Conservation (phyloP, 2,888 invertebrate genomes). For the Gari tellinella region DNA sequence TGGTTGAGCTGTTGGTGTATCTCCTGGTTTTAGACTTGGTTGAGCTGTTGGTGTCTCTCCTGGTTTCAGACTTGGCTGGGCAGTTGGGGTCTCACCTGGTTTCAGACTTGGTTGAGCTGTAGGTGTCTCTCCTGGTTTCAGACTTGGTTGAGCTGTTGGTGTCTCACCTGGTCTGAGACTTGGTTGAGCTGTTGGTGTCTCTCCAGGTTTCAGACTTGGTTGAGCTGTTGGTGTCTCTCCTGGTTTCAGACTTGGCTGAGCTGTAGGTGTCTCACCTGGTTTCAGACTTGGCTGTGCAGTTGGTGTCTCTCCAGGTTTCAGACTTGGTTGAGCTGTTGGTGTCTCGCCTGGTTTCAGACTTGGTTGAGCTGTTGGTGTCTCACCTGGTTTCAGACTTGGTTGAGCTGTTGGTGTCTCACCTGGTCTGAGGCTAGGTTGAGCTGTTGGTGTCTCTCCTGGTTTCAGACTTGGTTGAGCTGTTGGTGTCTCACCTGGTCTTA, state of each 20-base stretch:
- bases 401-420: conserved; percentile 42
- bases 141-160: conserved; percentile 50
- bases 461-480: conserved; percentile 26
- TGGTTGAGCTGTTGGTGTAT: conserved; percentile 40
- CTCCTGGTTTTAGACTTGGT: conserved; percentile 21
- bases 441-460: conserved; percentile 44
- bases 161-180: conserved; percentile 21
- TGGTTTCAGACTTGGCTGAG: conserved; percentile 25
- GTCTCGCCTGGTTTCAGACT: conserved; percentile 13
- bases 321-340: conserved; percentile 37
- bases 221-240: conserved; percentile 46
- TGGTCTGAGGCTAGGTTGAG: conserved; percentile 23
- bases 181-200: conserved; percentile 35
- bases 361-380: conserved; percentile 43
- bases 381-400: conserved; percentile 28
- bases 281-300: conserved; percentile 45
- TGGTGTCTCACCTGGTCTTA: conserved; percentile 25
- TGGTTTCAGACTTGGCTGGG: conserved; percentile 31
- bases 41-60: conserved; percentile 29
- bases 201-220: conserved; percentile 29
- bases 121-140: conserved; percentile 36
- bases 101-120: conserved; percentile 38
- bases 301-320: conserved; percentile 32
- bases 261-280: conserved; percentile 38
- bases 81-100: conserved; percentile 42